These are phyloP conservation scores for Lophius piscatorius DNA, from an alignment of 2,113 vertebrate genomes.

Conservation along the genomic window DNA sequence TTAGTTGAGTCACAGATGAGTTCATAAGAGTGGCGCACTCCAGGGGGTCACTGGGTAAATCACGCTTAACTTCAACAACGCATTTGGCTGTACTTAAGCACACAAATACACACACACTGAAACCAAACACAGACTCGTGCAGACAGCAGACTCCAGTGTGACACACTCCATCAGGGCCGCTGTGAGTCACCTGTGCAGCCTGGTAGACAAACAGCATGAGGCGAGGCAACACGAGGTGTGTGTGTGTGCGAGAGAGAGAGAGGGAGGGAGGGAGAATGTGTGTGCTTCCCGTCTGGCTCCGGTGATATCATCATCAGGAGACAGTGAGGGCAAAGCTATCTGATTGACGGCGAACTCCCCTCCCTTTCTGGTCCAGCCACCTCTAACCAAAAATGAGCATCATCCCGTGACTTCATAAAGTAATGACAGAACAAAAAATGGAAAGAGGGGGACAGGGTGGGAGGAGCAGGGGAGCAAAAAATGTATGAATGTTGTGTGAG, in stretches of 20 bases:
- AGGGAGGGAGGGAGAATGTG: not conserved
- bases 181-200: constrained; percentile 73
- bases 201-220: constrained; percentile 67
- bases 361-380: constrained; percentile 56
- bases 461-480: constrained; percentile 7
- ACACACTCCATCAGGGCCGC: constrained; percentile 66
- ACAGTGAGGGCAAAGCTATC: constrained; percentile 51
- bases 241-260: constrained; percentile 20
- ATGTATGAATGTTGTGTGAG: constrained; percentile 30
- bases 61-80: constrained; percentile 54
- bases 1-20: constrained; percentile 85
- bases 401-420: constrained; percentile 63
- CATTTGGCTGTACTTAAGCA: constrained; percentile 13
- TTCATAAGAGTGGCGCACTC: constrained; percentile 76
- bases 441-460: constrained; percentile 20
- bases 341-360: constrained; percentile 77
- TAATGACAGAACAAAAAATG: constrained; percentile 55
- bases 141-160: constrained; percentile 68
- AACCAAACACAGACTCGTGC: constrained; percentile 60
- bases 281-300: constrained; percentile 66
- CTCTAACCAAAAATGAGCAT: constrained; percentile 49
- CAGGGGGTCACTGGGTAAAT: constrained; percentile 63
- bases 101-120: constrained; percentile 47
- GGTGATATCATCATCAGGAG: constrained; percentile 76
- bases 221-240: constrained; percentile 52